Percentiles rank a stretch among this genome's conserved stretches.
phyloP scores from a whole-genome alignment of 1,140 invertebrate species.

The Venustaconcha ellipsiformis region DNA sequence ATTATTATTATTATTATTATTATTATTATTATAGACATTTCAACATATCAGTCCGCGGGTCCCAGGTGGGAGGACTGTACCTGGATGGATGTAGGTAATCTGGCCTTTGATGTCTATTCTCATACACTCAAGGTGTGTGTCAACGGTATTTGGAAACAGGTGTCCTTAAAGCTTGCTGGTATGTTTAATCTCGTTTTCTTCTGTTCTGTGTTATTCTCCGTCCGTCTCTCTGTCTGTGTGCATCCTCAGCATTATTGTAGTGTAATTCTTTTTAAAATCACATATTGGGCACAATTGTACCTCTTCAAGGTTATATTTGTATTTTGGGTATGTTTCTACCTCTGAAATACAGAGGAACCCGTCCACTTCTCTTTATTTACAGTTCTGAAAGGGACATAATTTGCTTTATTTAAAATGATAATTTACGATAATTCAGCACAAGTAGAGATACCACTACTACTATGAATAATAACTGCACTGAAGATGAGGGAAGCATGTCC shows the following conservation, averaged over 20 bases:
- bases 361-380: no score
- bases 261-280: not conserved
- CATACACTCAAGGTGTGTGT: conserved; percentile 60
- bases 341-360: no score
- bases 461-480: no score
- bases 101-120: conserved; percentile 56
- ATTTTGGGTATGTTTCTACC: no score
- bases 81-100: conserved; percentile 61
- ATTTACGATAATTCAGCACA: no score
- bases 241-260: not conserved
- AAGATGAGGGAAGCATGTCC: no score
- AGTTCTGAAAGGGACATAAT: no score
- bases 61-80: conserved; percentile 46
- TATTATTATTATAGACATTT: not conserved
- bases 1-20: no score
- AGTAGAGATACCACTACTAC: no score
- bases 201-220: not conserved
- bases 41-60: conserved; percentile 30
- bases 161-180: conserved; percentile 41
- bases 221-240: not conserved
- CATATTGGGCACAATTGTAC: no score
- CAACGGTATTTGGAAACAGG: conserved; percentile 60
- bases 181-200: not conserved
- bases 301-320: no score
- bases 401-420: no score